phyloP scores from a whole-genome alignment of 2,113 vertebrate species.

The Rousettus leschenaultii region DNA sequence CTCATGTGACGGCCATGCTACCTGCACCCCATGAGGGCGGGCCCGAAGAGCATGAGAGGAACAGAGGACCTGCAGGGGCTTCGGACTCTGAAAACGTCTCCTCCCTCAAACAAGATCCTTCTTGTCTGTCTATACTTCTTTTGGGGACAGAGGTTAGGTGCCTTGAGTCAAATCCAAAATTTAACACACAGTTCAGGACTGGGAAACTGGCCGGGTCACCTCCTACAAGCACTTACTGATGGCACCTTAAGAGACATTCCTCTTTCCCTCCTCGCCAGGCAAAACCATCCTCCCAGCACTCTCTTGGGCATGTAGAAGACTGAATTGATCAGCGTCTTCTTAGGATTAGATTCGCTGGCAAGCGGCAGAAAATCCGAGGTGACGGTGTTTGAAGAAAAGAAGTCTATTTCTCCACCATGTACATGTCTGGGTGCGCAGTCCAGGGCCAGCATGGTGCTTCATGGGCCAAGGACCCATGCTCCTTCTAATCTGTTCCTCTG shows the following conservation, averaged over 20 bases:
- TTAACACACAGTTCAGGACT: neutral
- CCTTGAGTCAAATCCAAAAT: neutral
- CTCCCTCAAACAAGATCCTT: neutral
- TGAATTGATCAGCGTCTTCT: neutral
- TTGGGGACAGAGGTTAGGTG: neutral
- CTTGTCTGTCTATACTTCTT: neutral
- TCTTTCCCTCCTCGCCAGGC: neutral
- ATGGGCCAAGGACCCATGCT: neutral
- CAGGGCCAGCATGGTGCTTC: rapidly evolving
- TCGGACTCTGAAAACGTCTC: neutral
- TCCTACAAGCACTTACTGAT: neutral
- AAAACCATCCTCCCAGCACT: neutral
- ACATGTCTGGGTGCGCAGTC: neutral
- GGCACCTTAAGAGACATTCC: neutral
- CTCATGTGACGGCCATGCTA: rapidly evolving
- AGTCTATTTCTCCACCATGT: no score
- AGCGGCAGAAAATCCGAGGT: neutral
- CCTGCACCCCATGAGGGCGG: neutral
- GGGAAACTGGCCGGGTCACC: neutral
- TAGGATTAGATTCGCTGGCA: neutral
- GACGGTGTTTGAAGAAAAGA: neutral
- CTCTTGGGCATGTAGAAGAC: neutral
- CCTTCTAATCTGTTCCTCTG: neutral
- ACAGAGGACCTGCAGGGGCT: rapidly evolving
- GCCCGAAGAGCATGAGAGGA: neutral